Evolutionary conservation across 2,888 invertebrate genomes (phyloP), one percentile per base, ranked within the genome.

Genomic region (Drosophila lacicola): DNA sequence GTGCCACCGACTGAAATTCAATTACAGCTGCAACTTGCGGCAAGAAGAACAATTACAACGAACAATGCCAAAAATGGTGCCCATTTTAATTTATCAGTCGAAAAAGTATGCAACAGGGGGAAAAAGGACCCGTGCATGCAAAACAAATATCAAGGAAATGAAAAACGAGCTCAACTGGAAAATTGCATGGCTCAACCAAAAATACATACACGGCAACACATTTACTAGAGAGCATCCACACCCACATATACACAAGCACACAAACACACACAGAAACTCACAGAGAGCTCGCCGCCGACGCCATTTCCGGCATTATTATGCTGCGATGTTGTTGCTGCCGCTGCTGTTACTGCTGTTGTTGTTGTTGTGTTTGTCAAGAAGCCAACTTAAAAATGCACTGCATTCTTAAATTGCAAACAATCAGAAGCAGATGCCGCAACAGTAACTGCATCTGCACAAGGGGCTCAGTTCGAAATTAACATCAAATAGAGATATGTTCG

Each of bases 91-190:
- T 76, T 70, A 88, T 80, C 74, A 76, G 74, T 39, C 53, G 42
- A 66, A 68, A 73, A 69, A 74, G 60, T 61, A 69, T 69, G 67
- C 67, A 76, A 64, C 55, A 71, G 66, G 65, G 49, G 46, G 47
- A 67, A 51, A 68, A 42, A 39, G 25, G 39, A 13, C 2, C 14
- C 17, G 57, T 21, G 67, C 57, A 86, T 84, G 77, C 69, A 89
- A 85, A 89, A 75, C 89, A 85, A 89, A 85, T 87, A 85, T 84
- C 62, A 87, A 64, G 79, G 88, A 89, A 85, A 89, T 89, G 89
- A 87, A 87, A 85, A 87, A 84, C 79, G 85, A 89, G 85, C 89
- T 73, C 88, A 53, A 82, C 82, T 87, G 85, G 84, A 85, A 85
- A 89, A 85, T 87, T 85, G 85, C 87, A 79, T 66, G 68, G 47